These are phyloP conservation scores for Rhagium mordax DNA, from an alignment of 2,888 invertebrate species.

Conservation along the genomic window DNA sequence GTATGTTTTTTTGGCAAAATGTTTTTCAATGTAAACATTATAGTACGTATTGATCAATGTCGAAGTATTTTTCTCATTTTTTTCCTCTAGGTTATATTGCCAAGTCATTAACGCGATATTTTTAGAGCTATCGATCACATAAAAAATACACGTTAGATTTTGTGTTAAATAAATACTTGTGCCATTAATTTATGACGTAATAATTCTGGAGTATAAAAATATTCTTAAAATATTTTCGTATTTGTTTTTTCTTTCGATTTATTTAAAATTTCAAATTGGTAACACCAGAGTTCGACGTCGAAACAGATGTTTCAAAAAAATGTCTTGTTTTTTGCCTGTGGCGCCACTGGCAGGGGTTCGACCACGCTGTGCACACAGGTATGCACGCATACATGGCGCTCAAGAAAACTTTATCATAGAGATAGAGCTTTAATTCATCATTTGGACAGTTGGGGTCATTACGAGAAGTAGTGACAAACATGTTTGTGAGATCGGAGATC, in stretches of 20 bases:
- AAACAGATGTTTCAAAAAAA: conserved; percentile 29
- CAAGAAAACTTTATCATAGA: not conserved
- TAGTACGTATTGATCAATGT: too few species aligned
- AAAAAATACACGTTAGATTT: conserved; percentile 14
- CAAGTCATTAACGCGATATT: conserved; percentile 26
- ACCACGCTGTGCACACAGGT: conserved; percentile 28
- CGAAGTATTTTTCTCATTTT: conserved; percentile 29
- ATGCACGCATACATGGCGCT: conserved; percentile 16
- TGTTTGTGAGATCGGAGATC: too few species aligned
- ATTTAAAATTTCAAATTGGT: not conserved
- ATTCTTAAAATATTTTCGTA: not conserved
- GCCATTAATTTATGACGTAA: conserved; percentile 34
- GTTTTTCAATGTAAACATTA: conserved; percentile 31
- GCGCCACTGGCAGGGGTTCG: conserved; percentile 37
- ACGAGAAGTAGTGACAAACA: too few species aligned
- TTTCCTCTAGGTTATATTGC: conserved; percentile 17
- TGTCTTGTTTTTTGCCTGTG: conserved; percentile 22
- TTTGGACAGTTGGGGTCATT: not conserved
- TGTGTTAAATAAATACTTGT: conserved; percentile 39
- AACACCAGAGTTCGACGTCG: not conserved
- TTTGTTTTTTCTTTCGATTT: not conserved
- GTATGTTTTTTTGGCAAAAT: too few species aligned
- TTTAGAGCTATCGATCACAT: conserved; percentile 24
- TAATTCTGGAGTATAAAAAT: conserved; percentile 21
- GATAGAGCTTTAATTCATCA: not conserved